Evolutionary conservation across 1,140 invertebrate genomes (phyloP), one percentile per base, ranked within the genome.

Genomic region (Bactericera cockerelli): DNA sequence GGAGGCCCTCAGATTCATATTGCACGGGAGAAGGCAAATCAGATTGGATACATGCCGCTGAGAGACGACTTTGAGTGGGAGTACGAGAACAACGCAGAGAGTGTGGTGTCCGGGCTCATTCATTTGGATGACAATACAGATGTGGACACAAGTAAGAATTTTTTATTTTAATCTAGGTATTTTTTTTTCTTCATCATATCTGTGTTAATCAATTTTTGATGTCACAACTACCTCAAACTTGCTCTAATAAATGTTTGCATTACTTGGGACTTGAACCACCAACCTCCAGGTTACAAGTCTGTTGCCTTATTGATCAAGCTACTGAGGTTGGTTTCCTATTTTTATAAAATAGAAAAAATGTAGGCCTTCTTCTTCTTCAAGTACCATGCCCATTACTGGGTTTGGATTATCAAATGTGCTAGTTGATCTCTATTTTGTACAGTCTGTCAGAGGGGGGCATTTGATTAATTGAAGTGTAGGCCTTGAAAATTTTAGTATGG

Each of bases 51-150:
- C 66, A 93, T 94, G 87, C 87, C 91, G 14, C 86, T 91, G 68
- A 78, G 93, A 68, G 92, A 96, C 79, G 93, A 96, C 71, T 97
- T 93, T 79, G 93, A 97, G 78, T 82, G 87, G 70, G 87, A 56
- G n/a, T 56, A 24, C 26, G 22, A 28, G 4, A 56, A 26, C n/a
- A 16, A 26, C 14, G 22, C 26, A 22, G 26, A 56, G 55, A 10
- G 4, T 56, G 19, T 56, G 55, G 26, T 28, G 22, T 26, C 26
- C 11, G 55, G 26, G 26, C n/a, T 56, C 8, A 56, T 56, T n/a
- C 19, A 49, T 19, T 22, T 49, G 19, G 22, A 22, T 10, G 42
- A 49, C n/a, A 16, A 14, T 14, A 10, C 31, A 42, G 21, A 58
- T 22, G 19, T 28, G 4, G 55, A 56, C 19, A 56, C 55, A 56